These are phyloP conservation scores for Regulus satrapa DNA, from an alignment of 2,113 vertebrate genomes.

Conservation along the genomic window DNA sequence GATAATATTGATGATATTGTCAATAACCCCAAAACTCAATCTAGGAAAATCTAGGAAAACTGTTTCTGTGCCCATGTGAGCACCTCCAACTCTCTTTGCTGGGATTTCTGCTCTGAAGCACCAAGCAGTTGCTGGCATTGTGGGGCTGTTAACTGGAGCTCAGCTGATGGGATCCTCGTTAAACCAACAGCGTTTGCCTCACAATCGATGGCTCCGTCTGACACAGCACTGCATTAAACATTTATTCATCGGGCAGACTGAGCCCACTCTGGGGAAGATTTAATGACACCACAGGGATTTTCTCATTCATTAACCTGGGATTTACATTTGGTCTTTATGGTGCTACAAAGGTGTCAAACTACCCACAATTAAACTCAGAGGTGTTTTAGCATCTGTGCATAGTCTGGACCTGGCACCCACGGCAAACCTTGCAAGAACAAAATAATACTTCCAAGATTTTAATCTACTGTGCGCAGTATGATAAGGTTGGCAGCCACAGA, in stretches of 20 bases:
- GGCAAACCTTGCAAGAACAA: not conserved
- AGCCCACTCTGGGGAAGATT: not conserved
- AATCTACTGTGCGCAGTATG: not conserved
- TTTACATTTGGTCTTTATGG: not conserved
- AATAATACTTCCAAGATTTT: not conserved
- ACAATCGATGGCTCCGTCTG: slow-evolving; percentile 3
- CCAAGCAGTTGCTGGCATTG: not conserved
- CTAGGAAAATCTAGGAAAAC: not conserved
- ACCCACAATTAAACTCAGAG: not conserved
- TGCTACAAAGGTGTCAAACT: not conserved
- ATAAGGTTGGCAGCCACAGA: not conserved
- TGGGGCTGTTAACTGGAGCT: not conserved
- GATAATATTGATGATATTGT: not conserved
- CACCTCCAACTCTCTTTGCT: not conserved
- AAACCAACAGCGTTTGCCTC: not conserved
- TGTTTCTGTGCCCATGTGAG: not conserved
- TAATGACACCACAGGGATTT: slow-evolving; percentile 21
- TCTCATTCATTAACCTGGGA: slow-evolving; percentile 30
- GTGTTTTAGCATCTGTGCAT: not conserved
- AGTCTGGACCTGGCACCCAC: not conserved
- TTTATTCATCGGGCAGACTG: not conserved
- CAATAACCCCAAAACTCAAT: not conserved
- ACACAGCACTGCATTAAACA: not conserved
- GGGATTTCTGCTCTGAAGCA: not conserved
- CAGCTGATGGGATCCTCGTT: not conserved